Evolutionary conservation across 2,113 vertebrate genomes (phyloP), one percentile per base, ranked within the genome.

Genomic region (Megatriorchis doriae): DNA sequence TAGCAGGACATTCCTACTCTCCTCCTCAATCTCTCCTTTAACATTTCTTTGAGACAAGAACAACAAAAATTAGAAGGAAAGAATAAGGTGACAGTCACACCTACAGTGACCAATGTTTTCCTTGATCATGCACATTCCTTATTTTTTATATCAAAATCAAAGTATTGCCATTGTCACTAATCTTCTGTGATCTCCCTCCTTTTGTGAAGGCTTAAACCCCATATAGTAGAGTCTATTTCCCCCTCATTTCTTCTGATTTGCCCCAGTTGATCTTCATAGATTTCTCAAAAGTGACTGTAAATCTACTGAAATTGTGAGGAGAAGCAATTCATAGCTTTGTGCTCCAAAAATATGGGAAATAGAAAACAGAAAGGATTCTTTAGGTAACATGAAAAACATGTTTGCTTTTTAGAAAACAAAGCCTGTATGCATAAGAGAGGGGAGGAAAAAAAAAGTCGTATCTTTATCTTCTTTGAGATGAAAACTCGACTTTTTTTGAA

Each of bases 381-480:
- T 16, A 79, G 16, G 13, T 25, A 32, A n/a, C 7, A 27, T 25
- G 13, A 23, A 48, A 48, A 48, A 23, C 12, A 48, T 48, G 47
- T 48, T 48, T 13, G 47, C 7, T 48, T 48, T 48, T 48, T 48
- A 89, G 15, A 47, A 95, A 82, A 38, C 2, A 61, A 42, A 62
- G 13, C 13, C 26, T 61, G 4, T 47, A 47, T 19, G 31, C 9
- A n/a, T n/a, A 23, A 71, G 10, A 11, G 6, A 34, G 50, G 5
- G 9, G n/a, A 80, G 17, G 17, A 31, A 25, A 50, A 52, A 75
- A 27, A 38, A 55, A 11, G 3, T 31, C 0, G 0, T 13, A 59
- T 45, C 11, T 62, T 61, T 9, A 31, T 55, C 17, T 61, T 45
- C 12, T n/a, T 66, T 67, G 32, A 84, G 18, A 31, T 36, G 16